Percentiles rank a stretch among this genome's conserved stretches.
Evolutionary conservation across 1,140 invertebrate genomes (phyloP).

Genomic region (Asbolus verrucosus): DNA sequence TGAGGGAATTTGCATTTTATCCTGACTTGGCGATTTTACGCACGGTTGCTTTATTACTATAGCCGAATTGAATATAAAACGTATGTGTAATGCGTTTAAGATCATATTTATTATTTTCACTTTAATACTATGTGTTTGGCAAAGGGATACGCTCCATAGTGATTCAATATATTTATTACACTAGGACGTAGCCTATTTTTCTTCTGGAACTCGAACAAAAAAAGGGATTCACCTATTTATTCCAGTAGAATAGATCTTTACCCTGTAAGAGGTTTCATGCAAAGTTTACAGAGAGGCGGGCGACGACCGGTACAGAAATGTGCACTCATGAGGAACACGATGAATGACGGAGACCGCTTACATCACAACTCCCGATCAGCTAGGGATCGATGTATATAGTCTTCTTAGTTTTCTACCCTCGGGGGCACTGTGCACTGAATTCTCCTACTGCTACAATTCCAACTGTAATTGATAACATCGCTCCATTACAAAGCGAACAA

Average conservation of each 20-base stretch:
- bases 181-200: constrained; percentile 42
- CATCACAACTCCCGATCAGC: constrained; percentile 37
- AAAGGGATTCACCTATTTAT: constrained; percentile 53
- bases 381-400: constrained; percentile 36
- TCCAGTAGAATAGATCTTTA: constrained; percentile 51
- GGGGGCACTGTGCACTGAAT: constrained; percentile 18
- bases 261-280: constrained; percentile 52
- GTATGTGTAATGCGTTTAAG: constrained; percentile 30
- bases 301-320: constrained; percentile 47
- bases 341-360: constrained; percentile 46
- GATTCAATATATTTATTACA: constrained; percentile 45
- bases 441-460: constrained; percentile 12
- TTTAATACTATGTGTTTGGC: constrained; percentile 15
- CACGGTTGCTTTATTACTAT: constrained; percentile 45
- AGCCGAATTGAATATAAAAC: constrained; percentile 44
- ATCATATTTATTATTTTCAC: constrained; percentile 41
- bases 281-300: constrained; percentile 49
- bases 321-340: constrained; percentile 50
- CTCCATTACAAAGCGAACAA: constrained; percentile 27
- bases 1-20: constrained; percentile 45
- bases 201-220: constrained; percentile 46
- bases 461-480: constrained; percentile 32
- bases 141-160: constrained; percentile 1
- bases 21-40: constrained; percentile 47
- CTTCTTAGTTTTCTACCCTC: constrained; percentile 31